Evolutionary conservation across 2,797 vertebrate species (phyloP).

Genomic region (Scleropages formosus): DNA sequence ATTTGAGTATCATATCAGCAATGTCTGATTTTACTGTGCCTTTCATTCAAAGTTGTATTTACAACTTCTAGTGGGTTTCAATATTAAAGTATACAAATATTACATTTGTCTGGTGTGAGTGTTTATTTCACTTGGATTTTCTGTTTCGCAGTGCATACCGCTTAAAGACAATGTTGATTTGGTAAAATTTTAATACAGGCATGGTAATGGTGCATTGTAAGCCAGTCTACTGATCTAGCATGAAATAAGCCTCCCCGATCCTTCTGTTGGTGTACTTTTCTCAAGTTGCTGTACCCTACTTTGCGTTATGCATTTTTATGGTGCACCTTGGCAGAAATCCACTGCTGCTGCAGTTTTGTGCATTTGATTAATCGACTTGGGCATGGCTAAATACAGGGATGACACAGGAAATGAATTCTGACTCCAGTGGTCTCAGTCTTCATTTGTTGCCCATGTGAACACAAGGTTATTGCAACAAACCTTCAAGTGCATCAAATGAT

Average conservation of each 20-base stretch:
- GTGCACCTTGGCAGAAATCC: slow-evolving; percentile 31
- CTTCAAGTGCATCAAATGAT: too few species aligned
- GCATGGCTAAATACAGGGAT: slow-evolving; percentile 24
- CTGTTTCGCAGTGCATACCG: slow-evolving; percentile 40
- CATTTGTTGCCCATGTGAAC: slow-evolving; percentile 32
- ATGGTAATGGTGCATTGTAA: too few species aligned
- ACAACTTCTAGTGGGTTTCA: slow-evolving; percentile 96
- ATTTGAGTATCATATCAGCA: slow-evolving; percentile 90
- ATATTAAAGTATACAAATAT: slow-evolving; percentile 87
- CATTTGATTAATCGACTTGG: slow-evolving; percentile 55
- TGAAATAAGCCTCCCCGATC: too few species aligned
- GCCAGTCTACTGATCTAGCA: too few species aligned
- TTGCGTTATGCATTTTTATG: slow-evolving; percentile 56
- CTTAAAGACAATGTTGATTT: slow-evolving; percentile 63
- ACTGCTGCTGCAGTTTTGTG: slow-evolving; percentile 47
- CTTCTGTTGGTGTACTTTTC: slow-evolving; percentile 50
- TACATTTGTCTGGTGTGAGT: slow-evolving; percentile 50
- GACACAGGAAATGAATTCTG: slow-evolving; percentile 41
- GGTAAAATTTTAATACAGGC: too few species aligned
- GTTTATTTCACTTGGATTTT: slow-evolving; percentile 36
- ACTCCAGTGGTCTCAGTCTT: slow-evolving; percentile 47
- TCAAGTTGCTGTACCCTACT: slow-evolving; percentile 61
- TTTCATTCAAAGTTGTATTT: slow-evolving; percentile 93
- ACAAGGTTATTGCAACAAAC: too few species aligned
- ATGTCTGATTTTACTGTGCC: slow-evolving; percentile 99